phyloP scores from a whole-genome alignment of 2,113 vertebrate genomes.

The Hippocampus barbouri region DNA sequence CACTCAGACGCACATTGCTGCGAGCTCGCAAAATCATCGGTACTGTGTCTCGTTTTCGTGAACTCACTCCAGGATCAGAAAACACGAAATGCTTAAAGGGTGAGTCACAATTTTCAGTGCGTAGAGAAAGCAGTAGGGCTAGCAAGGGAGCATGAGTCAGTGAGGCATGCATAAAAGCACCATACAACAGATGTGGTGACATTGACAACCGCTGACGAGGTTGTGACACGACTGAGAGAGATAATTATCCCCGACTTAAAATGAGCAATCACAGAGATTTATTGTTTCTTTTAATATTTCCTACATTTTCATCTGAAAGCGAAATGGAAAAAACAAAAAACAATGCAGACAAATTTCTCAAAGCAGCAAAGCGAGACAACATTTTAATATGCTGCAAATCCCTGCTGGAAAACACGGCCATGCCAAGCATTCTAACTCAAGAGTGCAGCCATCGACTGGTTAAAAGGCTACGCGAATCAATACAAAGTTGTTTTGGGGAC shows the following conservation, averaged over 20 bases:
- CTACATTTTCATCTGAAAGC: slow-evolving; percentile 2
- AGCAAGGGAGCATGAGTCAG: slow-evolving; percentile 47
- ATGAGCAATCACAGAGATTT: neutral
- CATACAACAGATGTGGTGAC: slow-evolving; percentile 19
- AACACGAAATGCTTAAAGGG: slow-evolving; percentile 23
- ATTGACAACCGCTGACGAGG: slow-evolving; percentile 18
- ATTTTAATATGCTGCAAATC: slow-evolving; percentile 54
- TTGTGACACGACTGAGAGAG: neutral
- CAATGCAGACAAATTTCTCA: slow-evolving; percentile 20
- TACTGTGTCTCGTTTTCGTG: slow-evolving; percentile 26
- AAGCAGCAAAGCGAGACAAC: slow-evolving; percentile 25
- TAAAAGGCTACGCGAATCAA: slow-evolving; percentile 74
- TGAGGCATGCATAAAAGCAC: slow-evolving; percentile 15
- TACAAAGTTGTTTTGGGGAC: slow-evolving; percentile 74
- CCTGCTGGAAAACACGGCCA: slow-evolving; percentile 52
- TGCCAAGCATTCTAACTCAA: slow-evolving; percentile 56
- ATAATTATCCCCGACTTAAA: neutral
- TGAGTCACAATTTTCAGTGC: slow-evolving; percentile 43
- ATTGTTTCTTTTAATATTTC: slow-evolving; percentile 13
- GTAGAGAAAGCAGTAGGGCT: slow-evolving; percentile 25
- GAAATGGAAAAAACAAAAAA: neutral
- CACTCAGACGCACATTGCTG: slow-evolving; percentile 6
- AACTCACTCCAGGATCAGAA: slow-evolving; percentile 33
- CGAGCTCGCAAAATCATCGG: neutral
- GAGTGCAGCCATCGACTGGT: slow-evolving; percentile 69